Percentiles rank a stretch among this genome's conserved stretches.
Evolutionary conservation across 2,888 invertebrate species (phyloP).

Genomic region (Polyommatus iphigenia): DNA sequence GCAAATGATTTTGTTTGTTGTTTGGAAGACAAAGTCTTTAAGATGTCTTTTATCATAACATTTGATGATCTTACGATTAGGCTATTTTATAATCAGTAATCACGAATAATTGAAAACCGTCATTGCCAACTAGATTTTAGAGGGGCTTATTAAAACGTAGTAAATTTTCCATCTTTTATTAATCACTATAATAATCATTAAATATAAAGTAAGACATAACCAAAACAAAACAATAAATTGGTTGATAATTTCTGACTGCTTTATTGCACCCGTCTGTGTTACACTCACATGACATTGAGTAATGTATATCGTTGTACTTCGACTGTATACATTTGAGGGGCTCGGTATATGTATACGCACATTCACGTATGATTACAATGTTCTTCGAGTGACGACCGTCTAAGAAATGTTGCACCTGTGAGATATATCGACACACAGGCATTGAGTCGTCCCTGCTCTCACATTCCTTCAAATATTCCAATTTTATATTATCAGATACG

Average conservation of each 20-base stretch:
- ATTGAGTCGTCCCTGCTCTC: constrained; percentile 37
- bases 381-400: constrained; percentile 47
- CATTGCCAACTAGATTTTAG: background rate
- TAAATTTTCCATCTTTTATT: background rate
- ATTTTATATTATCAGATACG: constrained; percentile 53
- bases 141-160: background rate
- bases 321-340: constrained; percentile 56
- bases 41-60: background rate
- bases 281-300: constrained; percentile 65
- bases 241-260: constrained; percentile 35
- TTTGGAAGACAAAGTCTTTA: background rate
- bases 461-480: constrained; percentile 54
- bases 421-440: constrained; percentile 60
- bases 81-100: too few species aligned
- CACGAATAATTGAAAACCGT: background rate
- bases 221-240: constrained; percentile 31
- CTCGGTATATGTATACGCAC: constrained; percentile 58
- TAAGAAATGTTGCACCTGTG: constrained; percentile 63
- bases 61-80: background rate
- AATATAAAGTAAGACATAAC: background rate
- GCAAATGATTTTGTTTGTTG: background rate
- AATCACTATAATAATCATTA: background rate
- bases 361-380: constrained; percentile 59
- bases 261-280: constrained; percentile 61
- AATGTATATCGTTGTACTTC: constrained; percentile 60